Evolutionary conservation across 2,888 invertebrate genomes (phyloP), one percentile per base, ranked within the genome.

Genomic region (Apantesis nais): DNA sequence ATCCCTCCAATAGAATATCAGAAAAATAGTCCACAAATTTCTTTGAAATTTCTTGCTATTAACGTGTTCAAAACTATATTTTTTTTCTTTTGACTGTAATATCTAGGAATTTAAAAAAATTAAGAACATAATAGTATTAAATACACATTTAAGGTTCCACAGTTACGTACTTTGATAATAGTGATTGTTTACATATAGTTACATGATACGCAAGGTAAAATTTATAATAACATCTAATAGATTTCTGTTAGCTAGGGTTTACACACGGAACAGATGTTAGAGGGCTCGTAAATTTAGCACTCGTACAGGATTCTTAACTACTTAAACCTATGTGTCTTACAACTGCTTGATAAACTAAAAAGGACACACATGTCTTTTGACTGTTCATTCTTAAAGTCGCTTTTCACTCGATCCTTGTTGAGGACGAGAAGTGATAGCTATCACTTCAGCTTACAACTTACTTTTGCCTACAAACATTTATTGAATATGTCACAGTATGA

Each of bases 401-500:
- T 29, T 58, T 58, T 58, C 7, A 1, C 1, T 29, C 14, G 52
- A n/a, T 1, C 1, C 22, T 52, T 52, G 0, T 52, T n/a, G 52
- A n/a, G 8, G 11, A 52, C 9, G 1, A 52, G n/a, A 2, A n/a
- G 12, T 11, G 4, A 55, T 7, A n/a, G n/a, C n/a, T n/a, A n/a
- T n/a, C n/a, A 29, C 29, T n/a, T 39, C 62, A 39, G 62, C 37
- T 34, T 37, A 52, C n/a, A n/a, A n/a, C n/a, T 39, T 22, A 29
- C 31, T 68, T 39, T 34, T n/a, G 25, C 25, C 31, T 44, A 67
- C 11, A 25, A 29, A 19, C 67, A 62, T 67, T 62, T 48, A 62
- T 55, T 48, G 48, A 44, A 62, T 67, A 37, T 37, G 62, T 67
- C 67, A 67, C 67, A 67, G 11, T 52, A 62, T 48, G 37, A 48